Evolutionary conservation across 1,140 invertebrate genomes (phyloP).

Genomic region (Ylistrum balloti): DNA sequence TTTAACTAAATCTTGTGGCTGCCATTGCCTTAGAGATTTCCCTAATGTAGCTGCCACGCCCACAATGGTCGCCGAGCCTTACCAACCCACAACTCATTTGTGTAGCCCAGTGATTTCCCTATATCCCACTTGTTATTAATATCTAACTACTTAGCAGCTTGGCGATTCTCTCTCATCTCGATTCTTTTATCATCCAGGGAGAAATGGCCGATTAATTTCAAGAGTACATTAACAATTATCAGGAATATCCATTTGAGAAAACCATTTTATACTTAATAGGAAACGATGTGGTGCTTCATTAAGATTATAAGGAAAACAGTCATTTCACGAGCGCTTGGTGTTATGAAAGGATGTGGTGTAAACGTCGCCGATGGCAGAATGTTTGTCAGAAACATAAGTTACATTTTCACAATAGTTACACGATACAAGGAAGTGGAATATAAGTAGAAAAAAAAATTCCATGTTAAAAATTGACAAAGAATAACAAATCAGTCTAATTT

Average conservation of each 20-base stretch:
- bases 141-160: conserved; percentile 5
- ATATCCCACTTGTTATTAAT: conserved; percentile 47
- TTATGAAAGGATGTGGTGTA: background rate
- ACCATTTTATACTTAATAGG: conserved; percentile 44
- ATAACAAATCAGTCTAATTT: background rate
- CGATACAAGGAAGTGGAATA: background rate
- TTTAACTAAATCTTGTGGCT: conserved; percentile 42
- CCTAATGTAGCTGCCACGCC: conserved; percentile 21
- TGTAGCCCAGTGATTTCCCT: background rate
- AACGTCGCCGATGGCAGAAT: background rate
- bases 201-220: conserved; percentile 46
- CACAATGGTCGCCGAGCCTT: conserved; percentile 2
- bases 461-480: background rate
- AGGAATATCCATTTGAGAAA: conserved; percentile 36
- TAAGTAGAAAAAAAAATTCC: background rate
- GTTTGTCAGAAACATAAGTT: background rate
- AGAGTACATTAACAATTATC: conserved; percentile 45
- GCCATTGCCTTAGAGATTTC: conserved; percentile 12
- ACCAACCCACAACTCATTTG: conserved; percentile 21
- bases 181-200: conserved; percentile 33
- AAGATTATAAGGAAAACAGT: conserved; percentile 40
- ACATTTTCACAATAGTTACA: background rate
- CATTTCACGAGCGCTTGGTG: background rate
- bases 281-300: conserved; percentile 40
- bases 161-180: background rate